These are phyloP conservation scores for Clinocottus analis DNA, from an alignment of 2,113 vertebrate species.

Conservation along the genomic window DNA sequence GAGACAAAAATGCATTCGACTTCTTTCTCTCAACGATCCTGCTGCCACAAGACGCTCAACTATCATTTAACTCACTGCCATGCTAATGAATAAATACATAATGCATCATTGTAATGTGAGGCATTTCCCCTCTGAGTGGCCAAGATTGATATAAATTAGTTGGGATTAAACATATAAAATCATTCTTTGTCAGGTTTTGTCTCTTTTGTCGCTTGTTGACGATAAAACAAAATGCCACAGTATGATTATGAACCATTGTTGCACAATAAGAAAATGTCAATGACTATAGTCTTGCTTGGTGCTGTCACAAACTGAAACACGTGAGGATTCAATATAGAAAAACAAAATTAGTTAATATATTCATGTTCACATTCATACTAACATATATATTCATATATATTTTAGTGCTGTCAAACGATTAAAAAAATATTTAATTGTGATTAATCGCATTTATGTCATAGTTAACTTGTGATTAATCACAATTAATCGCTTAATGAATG, in stretches of 20 bases:
- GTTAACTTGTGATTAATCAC: too few relatives aligned
- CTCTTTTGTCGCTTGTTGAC: conserved; percentile 19
- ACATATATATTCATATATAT: background rate
- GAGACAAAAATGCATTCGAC: conserved; percentile 39
- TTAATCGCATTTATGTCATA: too few relatives aligned
- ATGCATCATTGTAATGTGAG: conserved; percentile 37
- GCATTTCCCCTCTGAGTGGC: conserved; percentile 34
- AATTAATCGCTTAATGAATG: too few relatives aligned
- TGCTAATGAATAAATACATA: conserved; percentile 62
- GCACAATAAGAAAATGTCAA: conserved; percentile 21
- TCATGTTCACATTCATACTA: background rate
- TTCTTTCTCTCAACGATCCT: conserved; percentile 25
- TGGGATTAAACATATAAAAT: conserved; percentile 36
- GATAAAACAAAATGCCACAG: conserved; percentile 32
- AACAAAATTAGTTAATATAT: conserved; percentile 24
- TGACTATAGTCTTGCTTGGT: conserved; percentile 20
- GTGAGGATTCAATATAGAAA: conserved; percentile 26
- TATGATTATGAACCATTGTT: conserved; percentile 16
- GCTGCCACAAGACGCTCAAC: conserved; percentile 32
- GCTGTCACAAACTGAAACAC: conserved; percentile 28
- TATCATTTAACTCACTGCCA: conserved; percentile 37
- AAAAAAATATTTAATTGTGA: too few relatives aligned
- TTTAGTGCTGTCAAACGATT: too few relatives aligned
- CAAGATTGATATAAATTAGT: conserved; percentile 46
- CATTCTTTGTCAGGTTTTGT: conserved; percentile 29